Conservation (phyloP, 2,797 vertebrate species). For the Brotula barbata region DNA sequence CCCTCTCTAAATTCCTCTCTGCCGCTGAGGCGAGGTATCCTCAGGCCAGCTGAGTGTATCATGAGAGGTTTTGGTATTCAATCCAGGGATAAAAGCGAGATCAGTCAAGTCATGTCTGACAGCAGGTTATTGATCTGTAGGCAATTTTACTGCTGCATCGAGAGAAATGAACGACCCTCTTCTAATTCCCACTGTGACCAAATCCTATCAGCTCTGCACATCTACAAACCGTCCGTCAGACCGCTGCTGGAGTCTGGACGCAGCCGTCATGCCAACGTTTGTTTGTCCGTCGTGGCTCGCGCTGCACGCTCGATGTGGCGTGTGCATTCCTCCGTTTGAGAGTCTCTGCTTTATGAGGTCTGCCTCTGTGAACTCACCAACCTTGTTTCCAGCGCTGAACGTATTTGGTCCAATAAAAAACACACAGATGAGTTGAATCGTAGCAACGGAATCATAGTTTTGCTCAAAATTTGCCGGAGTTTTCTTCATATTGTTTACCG, state of each 20-base stretch:
- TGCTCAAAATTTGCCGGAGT: no score
- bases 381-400: no score
- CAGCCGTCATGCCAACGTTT: conserved; percentile 12
- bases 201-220: conserved; percentile 45
- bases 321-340: conserved; percentile 35
- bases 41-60: conserved; percentile 8
- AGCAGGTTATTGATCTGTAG: conserved; percentile 61
- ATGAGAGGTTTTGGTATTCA: conserved; percentile 53
- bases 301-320: neutral
- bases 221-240: conserved; percentile 46
- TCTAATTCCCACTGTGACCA: conserved; percentile 47
- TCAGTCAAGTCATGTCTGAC: conserved; percentile 63
- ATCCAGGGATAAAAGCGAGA: conserved; percentile 35
- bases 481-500: no score
- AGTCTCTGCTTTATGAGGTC: conserved; percentile 35
- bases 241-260: conserved; percentile 8
- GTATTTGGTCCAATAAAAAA: no score
- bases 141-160: conserved; percentile 54
- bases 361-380: no score
- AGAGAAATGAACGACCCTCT: conserved; percentile 32
- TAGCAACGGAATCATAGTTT: no score
- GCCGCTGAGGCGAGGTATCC: conserved; percentile 9
- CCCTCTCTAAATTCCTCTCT: neutral
- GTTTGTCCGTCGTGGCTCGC: conserved; percentile 19
- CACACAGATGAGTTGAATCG: no score